These are phyloP conservation scores for Penaeus monodon DNA, from an alignment of 2,888 invertebrate species.

Conservation along the genomic window DNA sequence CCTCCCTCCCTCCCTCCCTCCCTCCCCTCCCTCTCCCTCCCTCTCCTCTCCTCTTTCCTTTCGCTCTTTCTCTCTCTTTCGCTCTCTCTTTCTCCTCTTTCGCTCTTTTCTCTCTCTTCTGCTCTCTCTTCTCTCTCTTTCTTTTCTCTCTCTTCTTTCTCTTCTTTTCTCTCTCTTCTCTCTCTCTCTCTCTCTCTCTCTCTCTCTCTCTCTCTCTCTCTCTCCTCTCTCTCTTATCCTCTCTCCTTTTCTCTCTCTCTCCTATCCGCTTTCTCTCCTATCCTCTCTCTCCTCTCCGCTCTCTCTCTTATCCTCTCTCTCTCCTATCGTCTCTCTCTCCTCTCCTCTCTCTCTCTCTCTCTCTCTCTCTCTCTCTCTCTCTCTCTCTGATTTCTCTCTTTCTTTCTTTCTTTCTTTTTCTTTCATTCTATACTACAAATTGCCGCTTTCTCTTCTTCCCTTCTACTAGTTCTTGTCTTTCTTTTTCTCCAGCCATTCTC, in stretches of 20 bases:
- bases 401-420: neutral
- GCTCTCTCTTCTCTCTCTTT: neutral
- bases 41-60: neutral
- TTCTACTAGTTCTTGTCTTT: neutral
- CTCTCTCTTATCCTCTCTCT: neutral
- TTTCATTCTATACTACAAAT: neutral
- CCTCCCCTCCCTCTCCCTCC: neutral
- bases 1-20: neutral
- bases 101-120: neutral
- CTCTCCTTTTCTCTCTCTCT: too few species aligned
- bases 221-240: neutral
- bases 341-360: neutral
- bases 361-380: slow-evolving; percentile 4
- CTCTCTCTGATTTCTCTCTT: neutral
- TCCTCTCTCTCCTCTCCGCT: neutral
- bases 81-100: neutral
- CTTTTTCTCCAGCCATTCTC: neutral
- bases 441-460: neutral
- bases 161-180: neutral
- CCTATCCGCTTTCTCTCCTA: neutral
- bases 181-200: neutral
- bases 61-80: too few species aligned
- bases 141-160: neutral
- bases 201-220: neutral
- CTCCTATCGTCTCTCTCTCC: neutral